These are phyloP conservation scores for Ostrea denselamellosa DNA, from an alignment of 1,140 invertebrate genomes.

Conservation along the genomic window DNA sequence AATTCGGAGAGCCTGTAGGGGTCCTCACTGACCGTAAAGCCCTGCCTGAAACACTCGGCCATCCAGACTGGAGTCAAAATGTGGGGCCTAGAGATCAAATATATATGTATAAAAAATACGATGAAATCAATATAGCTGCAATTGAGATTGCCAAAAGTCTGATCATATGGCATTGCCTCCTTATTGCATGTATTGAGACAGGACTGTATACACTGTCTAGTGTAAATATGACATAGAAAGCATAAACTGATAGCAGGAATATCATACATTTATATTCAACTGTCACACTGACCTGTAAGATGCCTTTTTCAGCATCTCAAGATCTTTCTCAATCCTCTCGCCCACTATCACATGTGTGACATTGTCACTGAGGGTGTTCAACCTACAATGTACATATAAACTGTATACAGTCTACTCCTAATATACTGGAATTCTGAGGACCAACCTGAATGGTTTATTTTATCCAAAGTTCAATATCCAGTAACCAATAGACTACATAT, in stretches of 20 bases:
- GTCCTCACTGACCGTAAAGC: conserved; percentile 82
- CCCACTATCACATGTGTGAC: conserved; percentile 90
- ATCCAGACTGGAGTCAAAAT: conserved; percentile 88
- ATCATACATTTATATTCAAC: no score
- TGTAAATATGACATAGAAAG: no score
- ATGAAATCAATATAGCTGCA: not conserved
- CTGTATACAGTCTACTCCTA: no score
- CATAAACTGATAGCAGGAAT: no score
- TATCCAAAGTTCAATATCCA: no score
- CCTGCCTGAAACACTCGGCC: conserved; percentile 84
- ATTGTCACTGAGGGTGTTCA: conserved; percentile 86
- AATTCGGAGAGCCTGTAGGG: conserved; percentile 63
- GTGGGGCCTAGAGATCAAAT: conserved; percentile 80
- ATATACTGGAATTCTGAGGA: no score
- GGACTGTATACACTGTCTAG: no score
- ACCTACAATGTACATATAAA: conserved; percentile 76
- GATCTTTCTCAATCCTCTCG: conserved; percentile 77
- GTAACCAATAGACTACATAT: not conserved
- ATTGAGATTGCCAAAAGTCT: no score
- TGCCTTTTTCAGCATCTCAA: conserved; percentile 66
- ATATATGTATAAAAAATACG: not conserved
- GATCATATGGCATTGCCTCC: no score
- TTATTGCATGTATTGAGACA: no score
- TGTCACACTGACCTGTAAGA: conserved; percentile 59
- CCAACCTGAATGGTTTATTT: no score